Percentiles rank a stretch among this genome's conserved stretches.
Evolutionary conservation across 2,888 invertebrate species (phyloP).

Genomic region (Trissolcus brochymenae): DNA sequence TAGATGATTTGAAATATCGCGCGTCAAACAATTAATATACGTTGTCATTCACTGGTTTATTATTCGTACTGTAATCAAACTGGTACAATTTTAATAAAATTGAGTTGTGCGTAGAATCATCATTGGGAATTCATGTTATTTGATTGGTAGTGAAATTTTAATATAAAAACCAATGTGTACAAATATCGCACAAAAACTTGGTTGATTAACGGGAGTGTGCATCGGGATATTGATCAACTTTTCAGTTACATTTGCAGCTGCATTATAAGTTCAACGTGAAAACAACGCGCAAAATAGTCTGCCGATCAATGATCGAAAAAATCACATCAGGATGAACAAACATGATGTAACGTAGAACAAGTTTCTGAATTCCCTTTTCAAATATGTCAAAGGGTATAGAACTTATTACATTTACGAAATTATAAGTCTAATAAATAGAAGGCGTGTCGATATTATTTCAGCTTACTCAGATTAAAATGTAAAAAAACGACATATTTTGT

Average conservation of each 20-base stretch:
- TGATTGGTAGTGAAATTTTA: constrained; percentile 13
- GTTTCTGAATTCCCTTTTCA: no score
- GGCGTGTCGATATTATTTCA: no score
- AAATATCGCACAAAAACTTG: constrained; percentile 7
- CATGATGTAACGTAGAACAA: no score
- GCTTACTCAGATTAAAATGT: no score
- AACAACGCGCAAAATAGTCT: constrained; percentile 18
- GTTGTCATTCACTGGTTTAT: constrained; percentile 2
- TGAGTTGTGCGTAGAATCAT: not conserved
- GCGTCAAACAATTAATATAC: no score
- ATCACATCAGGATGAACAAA: not conserved
- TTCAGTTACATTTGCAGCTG: constrained; percentile 8
- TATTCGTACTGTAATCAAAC: not conserved
- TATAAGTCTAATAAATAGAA: no score
- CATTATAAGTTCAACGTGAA: constrained; percentile 6
- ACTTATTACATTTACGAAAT: no score
- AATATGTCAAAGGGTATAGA: no score
- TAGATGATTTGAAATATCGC: not conserved
- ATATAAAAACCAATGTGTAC: constrained; percentile 35
- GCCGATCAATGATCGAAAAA: constrained; percentile 1
- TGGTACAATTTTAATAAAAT: not conserved
- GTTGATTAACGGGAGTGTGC: constrained; percentile 19
- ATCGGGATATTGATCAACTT: constrained; percentile 36
- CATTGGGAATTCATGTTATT: constrained; percentile 15
- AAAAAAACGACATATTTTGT: no score